Conservation (phyloP, 2,888 invertebrate species). For the Amiota communis region DNA sequence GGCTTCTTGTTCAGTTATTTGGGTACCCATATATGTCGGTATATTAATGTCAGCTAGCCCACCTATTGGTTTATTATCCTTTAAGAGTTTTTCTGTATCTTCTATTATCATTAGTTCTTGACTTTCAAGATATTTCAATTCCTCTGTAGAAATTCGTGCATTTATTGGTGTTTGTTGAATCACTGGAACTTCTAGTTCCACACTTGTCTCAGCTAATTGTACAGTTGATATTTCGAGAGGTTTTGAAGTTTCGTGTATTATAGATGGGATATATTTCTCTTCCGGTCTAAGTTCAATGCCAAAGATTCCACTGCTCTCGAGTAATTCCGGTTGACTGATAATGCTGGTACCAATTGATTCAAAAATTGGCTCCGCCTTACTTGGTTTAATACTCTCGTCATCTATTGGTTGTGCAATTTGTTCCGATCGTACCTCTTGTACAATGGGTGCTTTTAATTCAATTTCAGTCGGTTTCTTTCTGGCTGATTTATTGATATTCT, state of each 20-base stretch:
- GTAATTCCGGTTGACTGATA: conserved; percentile 46
- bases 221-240: conserved; percentile 60
- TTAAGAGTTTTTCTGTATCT: conserved; percentile 41
- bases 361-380: conserved; percentile 70
- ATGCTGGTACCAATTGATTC: conserved; percentile 67
- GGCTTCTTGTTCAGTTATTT: conserved; percentile 50
- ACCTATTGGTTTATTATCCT: conserved; percentile 43
- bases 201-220: conserved; percentile 51
- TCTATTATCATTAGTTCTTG: conserved; percentile 54
- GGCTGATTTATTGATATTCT: conserved; percentile 59
- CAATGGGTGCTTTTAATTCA: conserved; percentile 71
- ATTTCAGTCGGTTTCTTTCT: conserved; percentile 62
- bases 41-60: conserved; percentile 51
- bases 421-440: conserved; percentile 74
- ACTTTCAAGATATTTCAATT: conserved; percentile 52
- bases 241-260: conserved; percentile 42
- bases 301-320: conserved; percentile 53
- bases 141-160: conserved; percentile 43
- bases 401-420: conserved; percentile 70
- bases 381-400: conserved; percentile 46
- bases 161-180: conserved; percentile 31
- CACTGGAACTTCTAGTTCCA: conserved; percentile 34
- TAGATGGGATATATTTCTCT: conserved; percentile 31
- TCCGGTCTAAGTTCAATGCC: conserved; percentile 41
- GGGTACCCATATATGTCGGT: conserved; percentile 45